Evolutionary conservation across 2,888 invertebrate species (phyloP).

Genomic region (Cylloceria caligata): DNA sequence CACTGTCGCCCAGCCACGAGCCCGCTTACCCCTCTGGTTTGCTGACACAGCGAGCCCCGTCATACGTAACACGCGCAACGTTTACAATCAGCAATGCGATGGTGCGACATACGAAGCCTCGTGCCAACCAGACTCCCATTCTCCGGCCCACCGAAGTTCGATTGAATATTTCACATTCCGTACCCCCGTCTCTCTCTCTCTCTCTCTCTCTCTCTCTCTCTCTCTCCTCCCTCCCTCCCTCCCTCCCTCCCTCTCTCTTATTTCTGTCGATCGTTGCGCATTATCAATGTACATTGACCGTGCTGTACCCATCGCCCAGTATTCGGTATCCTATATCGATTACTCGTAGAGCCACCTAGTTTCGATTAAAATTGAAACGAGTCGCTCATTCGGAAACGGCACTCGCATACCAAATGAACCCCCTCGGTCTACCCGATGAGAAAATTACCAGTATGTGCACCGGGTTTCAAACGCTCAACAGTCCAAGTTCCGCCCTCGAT

Average conservation of each 20-base stretch:
- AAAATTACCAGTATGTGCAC: constrained; percentile 51
- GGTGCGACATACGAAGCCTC: constrained; percentile 56
- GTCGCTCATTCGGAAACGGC: constrained; percentile 60
- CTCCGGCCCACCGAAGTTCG: background rate
- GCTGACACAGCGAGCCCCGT: constrained; percentile 68
- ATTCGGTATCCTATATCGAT: constrained; percentile 59
- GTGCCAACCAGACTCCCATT: constrained; percentile 51
- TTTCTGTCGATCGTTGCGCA: constrained; percentile 47
- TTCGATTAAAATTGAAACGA: constrained; percentile 68
- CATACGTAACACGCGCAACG: constrained; percentile 65
- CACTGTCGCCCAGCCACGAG: constrained; percentile 48
- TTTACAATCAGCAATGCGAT: constrained; percentile 70
- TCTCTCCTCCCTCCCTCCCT: background rate
- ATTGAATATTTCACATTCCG: constrained; percentile 64
- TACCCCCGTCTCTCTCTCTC: constrained; percentile 36
- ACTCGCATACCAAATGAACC: constrained; percentile 53
- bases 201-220: too few relatives aligned
- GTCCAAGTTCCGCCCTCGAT: background rate
- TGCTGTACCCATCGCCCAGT: constrained; percentile 1
- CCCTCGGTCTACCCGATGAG: constrained; percentile 34
- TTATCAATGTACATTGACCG: constrained; percentile 48
- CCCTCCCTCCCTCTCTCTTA: constrained; percentile 46
- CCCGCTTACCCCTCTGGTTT: constrained; percentile 47
- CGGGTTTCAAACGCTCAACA: constrained; percentile 29
- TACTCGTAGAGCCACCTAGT: constrained; percentile 46